phyloP scores from a whole-genome alignment of 2,888 invertebrate genomes.

The Margaritifera margaritifera region DNA sequence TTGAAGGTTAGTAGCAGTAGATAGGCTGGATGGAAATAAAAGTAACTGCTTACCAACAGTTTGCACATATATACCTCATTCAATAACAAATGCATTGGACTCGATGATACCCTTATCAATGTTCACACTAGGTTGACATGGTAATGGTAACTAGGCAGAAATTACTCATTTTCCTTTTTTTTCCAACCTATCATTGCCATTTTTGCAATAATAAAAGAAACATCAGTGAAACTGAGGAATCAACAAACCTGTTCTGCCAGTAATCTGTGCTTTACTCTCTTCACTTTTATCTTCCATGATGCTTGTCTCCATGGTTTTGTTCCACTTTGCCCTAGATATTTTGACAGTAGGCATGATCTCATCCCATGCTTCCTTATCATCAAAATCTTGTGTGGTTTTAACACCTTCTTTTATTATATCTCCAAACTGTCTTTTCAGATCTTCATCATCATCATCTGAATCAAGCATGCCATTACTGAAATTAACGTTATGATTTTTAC shows the following conservation, averaged over 20 bases:
- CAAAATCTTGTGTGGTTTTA: constrained; percentile 48
- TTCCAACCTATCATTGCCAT: no score
- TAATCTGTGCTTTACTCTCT: constrained; percentile 12
- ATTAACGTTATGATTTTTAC: neutral
- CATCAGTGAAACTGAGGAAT: neutral
- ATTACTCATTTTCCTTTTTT: no score
- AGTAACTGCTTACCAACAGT: no score
- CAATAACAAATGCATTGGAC: no score
- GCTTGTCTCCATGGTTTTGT: constrained; percentile 4
- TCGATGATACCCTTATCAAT: no score
- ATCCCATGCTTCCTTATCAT: constrained; percentile 60
- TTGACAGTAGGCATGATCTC: constrained; percentile 31
- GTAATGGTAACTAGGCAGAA: no score
- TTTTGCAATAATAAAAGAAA: neutral
- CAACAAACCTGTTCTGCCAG: neutral
- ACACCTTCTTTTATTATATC: constrained; percentile 18
- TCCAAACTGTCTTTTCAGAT: neutral
- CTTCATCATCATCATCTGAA: neutral
- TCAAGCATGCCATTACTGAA: no score
- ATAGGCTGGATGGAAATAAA: no score
- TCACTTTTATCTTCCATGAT: constrained; percentile 30
- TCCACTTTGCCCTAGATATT: constrained; percentile 13
- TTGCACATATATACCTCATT: no score
- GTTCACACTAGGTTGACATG: no score
- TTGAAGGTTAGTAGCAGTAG: no score